phyloP scores from a whole-genome alignment of 2,888 invertebrate genomes.

The Synergus japonicus region DNA sequence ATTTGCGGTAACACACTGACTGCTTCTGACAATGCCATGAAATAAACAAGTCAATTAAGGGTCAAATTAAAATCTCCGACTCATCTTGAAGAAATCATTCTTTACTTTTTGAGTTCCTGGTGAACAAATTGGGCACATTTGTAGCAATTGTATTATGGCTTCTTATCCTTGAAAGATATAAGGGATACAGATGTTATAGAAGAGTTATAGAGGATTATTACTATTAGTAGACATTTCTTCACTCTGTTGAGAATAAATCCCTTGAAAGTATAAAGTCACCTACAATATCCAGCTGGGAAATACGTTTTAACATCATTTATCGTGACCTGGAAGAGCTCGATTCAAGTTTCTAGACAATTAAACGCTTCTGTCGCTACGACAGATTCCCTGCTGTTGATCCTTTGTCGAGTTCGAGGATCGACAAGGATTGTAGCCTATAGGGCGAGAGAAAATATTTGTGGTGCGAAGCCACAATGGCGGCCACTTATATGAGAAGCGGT shows the following conservation, averaged over 20 bases:
- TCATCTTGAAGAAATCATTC: not conserved
- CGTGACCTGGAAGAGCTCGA: conserved; percentile 43
- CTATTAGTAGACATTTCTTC: conserved; percentile 27
- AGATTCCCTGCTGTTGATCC: conserved; percentile 64
- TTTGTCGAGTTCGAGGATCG: conserved; percentile 60
- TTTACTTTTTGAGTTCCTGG: not conserved
- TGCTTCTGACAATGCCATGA: conserved; percentile 54
- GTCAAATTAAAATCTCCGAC: conserved; percentile 5
- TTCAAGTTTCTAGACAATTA: conserved; percentile 58
- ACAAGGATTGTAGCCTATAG: conserved; percentile 51
- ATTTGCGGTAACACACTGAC: conserved; percentile 65
- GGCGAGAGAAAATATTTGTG: conserved; percentile 44
- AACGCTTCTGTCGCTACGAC: conserved; percentile 57
- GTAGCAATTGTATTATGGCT: not conserved
- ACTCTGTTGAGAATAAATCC: conserved; percentile 26
- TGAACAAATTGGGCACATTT: conserved; percentile 1
- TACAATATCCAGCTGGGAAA: conserved; percentile 38
- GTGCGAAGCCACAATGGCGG: conserved; percentile 39
- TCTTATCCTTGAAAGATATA: not conserved
- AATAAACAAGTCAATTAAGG: conserved; percentile 66
- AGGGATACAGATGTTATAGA: not conserved
- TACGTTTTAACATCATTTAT: conserved; percentile 29
- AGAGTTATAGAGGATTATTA: not conserved
- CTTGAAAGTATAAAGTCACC: conserved; percentile 36
- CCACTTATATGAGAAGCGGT: conserved; percentile 35